Evolutionary conservation across 2,888 invertebrate species (phyloP).

Genomic region (Chrysolina haemoptera): DNA sequence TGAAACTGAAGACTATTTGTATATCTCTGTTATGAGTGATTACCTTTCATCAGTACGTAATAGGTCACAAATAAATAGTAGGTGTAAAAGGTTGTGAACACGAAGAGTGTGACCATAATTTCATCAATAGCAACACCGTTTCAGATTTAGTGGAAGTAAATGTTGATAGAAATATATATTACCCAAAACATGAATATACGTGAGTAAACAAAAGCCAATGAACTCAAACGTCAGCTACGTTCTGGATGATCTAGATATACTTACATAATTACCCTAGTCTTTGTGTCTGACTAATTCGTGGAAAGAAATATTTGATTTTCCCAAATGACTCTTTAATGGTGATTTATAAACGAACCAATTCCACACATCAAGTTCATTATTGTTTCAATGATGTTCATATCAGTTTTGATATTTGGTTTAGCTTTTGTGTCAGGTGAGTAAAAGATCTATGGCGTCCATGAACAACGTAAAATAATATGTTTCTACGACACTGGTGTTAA

Average conservation of each 20-base stretch:
- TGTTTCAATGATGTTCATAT: slow-evolving; percentile 4
- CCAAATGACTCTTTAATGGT: neutral
- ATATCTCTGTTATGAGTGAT: no score
- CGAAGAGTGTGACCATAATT: no score
- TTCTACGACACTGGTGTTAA: no score
- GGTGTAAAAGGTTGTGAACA: no score
- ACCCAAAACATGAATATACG: no score
- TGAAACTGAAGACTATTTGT: no score
- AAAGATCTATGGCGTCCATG: neutral
- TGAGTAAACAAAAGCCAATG: neutral
- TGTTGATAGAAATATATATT: no score
- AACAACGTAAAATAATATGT: no score
- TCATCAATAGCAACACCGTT: no score
- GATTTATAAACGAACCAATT: neutral
- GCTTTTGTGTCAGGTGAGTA: neutral
- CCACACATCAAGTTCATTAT: neutral
- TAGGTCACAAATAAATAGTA: no score
- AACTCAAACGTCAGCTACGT: neutral
- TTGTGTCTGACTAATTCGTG: neutral
- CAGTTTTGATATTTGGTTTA: neutral
- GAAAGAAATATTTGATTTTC: neutral
- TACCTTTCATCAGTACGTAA: no score
- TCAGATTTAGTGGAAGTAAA: no score
- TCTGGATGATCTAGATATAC: neutral
- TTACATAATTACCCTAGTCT: neutral